phyloP scores from a whole-genome alignment of 2,888 invertebrate species.

The Ferrisia virgata region DNA sequence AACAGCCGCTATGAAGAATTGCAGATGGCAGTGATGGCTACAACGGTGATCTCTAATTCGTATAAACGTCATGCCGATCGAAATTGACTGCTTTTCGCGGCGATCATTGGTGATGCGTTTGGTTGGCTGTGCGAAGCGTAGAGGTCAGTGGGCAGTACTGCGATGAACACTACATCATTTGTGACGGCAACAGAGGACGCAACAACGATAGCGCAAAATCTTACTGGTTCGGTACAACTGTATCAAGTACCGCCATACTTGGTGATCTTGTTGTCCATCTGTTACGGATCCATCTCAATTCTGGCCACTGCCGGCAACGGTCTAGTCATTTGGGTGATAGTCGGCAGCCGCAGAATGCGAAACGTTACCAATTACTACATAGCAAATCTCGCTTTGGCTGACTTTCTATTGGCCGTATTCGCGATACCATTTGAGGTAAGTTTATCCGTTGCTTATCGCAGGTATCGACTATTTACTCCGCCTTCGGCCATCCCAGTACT shows the following conservation, averaged over 20 bases:
- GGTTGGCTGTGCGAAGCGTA: neutral
- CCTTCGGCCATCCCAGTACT: no score
- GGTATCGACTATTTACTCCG: no score
- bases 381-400: slow-evolving; percentile 79
- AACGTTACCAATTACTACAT: slow-evolving; percentile 84
- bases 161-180: neutral
- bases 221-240: slow-evolving; percentile 51
- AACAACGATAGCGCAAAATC: neutral
- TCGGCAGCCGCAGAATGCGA: slow-evolving; percentile 72
- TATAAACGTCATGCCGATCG: no score
- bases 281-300: slow-evolving; percentile 78
- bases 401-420: slow-evolving; percentile 80
- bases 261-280: slow-evolving; percentile 69
- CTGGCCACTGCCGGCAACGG: slow-evolving; percentile 77
- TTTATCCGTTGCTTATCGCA: no score
- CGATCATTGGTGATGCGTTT: neutral
- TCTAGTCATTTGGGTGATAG: slow-evolving; percentile 81
- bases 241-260: slow-evolving; percentile 73
- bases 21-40: no score
- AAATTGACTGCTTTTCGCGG: no score
- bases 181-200: neutral
- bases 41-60: no score
- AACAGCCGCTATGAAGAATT: no score
- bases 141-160: neutral
- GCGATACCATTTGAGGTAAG: slow-evolving; percentile 74